Evolutionary conservation across 2,888 invertebrate species (phyloP).

Genomic region (Nomada ruficornis): DNA sequence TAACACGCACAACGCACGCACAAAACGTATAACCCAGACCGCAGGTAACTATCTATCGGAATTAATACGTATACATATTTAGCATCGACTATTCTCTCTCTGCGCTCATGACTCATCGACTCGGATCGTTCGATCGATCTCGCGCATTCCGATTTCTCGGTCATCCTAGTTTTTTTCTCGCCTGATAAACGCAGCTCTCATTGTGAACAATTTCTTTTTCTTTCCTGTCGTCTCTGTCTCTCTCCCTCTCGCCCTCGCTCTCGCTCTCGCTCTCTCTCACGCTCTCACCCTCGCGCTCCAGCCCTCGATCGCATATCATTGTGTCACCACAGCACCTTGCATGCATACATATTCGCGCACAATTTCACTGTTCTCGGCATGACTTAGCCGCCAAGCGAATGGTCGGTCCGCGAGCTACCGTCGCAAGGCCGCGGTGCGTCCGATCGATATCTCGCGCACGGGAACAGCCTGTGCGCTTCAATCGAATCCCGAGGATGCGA

Average conservation of each 20-base stretch:
- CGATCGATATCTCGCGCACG: neutral
- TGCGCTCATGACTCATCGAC: constrained; percentile 60
- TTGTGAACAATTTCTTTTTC: constrained; percentile 16
- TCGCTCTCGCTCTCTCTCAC: neutral
- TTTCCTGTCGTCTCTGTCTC: neutral
- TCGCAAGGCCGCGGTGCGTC: constrained; percentile 2
- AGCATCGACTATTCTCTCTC: constrained; percentile 63
- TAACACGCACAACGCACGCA: constrained; percentile 83
- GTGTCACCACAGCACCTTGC: constrained; percentile 68
- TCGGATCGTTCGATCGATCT: constrained; percentile 51
- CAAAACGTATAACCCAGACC: constrained; percentile 82
- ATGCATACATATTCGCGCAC: constrained; percentile 76
- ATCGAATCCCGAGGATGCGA: neutral
- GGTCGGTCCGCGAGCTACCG: constrained; percentile 36
- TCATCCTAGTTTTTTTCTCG: constrained; percentile 28
- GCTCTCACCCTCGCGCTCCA: constrained; percentile 44
- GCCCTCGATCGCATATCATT: constrained; percentile 47
- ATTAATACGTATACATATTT: constrained; percentile 68
- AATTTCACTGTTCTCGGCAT: constrained; percentile 60
- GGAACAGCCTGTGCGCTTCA: neutral
- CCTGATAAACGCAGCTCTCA: constrained; percentile 16
- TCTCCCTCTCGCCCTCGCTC: constrained; percentile 1
- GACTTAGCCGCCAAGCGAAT: constrained; percentile 53
- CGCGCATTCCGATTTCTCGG: constrained; percentile 37
- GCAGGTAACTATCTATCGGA: constrained; percentile 83